These are phyloP conservation scores for Micropoecilia bifurca DNA, from an alignment of 2,797 vertebrate species.

Conservation along the genomic window DNA sequence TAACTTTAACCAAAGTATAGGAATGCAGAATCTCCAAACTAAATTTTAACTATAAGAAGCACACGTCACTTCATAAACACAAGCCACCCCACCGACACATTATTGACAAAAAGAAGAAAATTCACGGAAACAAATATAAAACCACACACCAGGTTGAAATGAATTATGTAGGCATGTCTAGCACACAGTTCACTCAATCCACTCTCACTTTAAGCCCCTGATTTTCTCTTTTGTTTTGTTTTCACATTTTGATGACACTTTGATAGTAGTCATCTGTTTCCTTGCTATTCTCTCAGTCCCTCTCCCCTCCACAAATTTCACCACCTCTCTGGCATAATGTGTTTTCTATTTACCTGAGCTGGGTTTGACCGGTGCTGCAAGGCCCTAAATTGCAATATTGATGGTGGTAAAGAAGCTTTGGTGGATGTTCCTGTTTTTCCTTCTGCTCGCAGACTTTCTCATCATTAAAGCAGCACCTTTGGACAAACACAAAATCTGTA, in stretches of 20 bases:
- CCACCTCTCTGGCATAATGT: constrained; percentile 10
- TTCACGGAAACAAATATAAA: constrained; percentile 15
- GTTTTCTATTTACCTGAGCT: constrained; percentile 29
- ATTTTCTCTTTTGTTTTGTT: constrained; percentile 43
- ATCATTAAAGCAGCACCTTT: constrained; percentile 39
- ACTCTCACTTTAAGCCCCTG: constrained; percentile 51
- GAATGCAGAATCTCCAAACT: not conserved
- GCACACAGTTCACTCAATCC: constrained; percentile 13
- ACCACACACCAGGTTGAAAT: constrained; percentile 33
- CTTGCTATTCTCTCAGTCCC: constrained; percentile 11
- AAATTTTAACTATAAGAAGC: constrained; percentile 1
- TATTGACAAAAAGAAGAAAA: constrained; percentile 5
- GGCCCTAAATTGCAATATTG: constrained; percentile 42
- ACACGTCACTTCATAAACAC: constrained; percentile 8
- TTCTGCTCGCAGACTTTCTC: constrained; percentile 30
- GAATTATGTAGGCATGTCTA: constrained; percentile 54
- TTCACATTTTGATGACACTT: constrained; percentile 39
- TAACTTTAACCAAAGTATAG: not conserved
- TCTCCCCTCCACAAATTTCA: not conserved
- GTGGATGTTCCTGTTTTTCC: constrained; percentile 32
- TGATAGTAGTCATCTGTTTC: constrained; percentile 19
- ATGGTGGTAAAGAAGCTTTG: constrained; percentile 17
- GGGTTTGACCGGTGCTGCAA: constrained; percentile 25
- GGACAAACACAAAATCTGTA: constrained; percentile 19
- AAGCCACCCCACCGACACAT: not conserved